phyloP scores from a whole-genome alignment of 2,113 vertebrate species.

The Pavo muticus region DNA sequence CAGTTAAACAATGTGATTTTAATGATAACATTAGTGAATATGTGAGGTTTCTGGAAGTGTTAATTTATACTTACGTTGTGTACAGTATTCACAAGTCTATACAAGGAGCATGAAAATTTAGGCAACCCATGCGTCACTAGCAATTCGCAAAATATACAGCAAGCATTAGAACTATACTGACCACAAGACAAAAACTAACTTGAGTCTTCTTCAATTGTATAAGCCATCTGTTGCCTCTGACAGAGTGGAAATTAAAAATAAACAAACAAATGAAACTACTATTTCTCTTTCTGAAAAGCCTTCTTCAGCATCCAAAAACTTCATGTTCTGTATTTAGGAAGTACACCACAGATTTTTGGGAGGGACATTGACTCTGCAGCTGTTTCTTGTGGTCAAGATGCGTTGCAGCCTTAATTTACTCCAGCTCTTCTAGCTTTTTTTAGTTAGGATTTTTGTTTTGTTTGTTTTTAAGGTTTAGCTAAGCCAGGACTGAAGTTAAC shows the following conservation, averaged over 20 bases:
- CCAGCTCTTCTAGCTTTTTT: not conserved
- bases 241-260: not conserved
- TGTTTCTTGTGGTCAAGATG: conserved; percentile 30
- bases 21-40: not conserved
- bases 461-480: not conserved
- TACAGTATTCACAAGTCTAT: not conserved
- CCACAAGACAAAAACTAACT: not conserved
- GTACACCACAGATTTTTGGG: conserved; percentile 21
- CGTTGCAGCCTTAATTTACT: conserved; percentile 45
- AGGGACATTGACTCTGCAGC: not conserved
- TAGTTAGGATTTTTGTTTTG: not conserved
- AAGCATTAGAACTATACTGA: not conserved
- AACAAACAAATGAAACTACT: conserved; percentile 1
- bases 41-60: not conserved
- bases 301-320: conserved; percentile 10
- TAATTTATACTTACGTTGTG: not conserved
- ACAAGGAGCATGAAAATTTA: not conserved
- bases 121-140: accelerated
- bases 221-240: conserved; percentile 30
- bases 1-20: not conserved
- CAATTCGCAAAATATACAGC: not conserved
- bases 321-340: conserved; percentile 36
- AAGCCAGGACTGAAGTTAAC: not conserved
- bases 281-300: not conserved
- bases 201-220: not conserved